Percentiles rank a stretch among this genome's conserved stretches.
These are phyloP conservation scores for Poecile montanus DNA, from an alignment of 2,797 vertebrate species.

Conservation along the genomic window DNA sequence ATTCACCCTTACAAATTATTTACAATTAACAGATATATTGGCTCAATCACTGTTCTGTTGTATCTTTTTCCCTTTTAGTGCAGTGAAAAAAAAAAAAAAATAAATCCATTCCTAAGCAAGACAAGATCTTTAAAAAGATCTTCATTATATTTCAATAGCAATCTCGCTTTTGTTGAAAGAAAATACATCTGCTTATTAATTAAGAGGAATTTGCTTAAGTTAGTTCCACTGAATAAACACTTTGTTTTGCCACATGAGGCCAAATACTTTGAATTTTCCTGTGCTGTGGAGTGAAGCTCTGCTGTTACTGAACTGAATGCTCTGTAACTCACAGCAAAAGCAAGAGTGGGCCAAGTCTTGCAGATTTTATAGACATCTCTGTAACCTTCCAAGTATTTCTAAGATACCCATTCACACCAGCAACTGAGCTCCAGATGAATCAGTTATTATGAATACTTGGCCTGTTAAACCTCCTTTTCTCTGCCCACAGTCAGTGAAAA, in stretches of 20 bases:
- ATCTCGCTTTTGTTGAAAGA: not conserved
- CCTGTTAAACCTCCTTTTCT: constrained; percentile 12
- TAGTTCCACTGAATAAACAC: constrained; percentile 29
- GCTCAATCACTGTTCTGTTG: not conserved
- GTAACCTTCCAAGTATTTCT: not conserved
- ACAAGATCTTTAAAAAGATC: not conserved
- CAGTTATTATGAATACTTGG: not conserved
- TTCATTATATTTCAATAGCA: constrained; percentile 1
- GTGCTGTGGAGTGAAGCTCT: not conserved
- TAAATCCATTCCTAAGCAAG: not conserved
- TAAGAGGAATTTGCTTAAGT: constrained; percentile 24
- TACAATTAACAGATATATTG: not conserved
- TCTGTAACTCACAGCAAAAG: not conserved
- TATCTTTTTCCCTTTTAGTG: not conserved
- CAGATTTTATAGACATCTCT: not conserved
- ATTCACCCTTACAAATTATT: not conserved
- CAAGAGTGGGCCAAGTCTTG: not conserved
- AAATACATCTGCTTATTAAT: constrained; percentile 41
- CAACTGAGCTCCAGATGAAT: constrained; percentile 12
- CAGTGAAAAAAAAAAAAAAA: not conserved
- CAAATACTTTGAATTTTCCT: constrained; percentile 44
- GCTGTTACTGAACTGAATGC: not conserved
- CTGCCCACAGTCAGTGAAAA: not conserved
- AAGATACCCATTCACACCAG: not conserved
- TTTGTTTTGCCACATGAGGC: constrained; percentile 18